Evolutionary conservation across 2,113 vertebrate genomes (phyloP).

Genomic region (Coracopsis vasa): DNA sequence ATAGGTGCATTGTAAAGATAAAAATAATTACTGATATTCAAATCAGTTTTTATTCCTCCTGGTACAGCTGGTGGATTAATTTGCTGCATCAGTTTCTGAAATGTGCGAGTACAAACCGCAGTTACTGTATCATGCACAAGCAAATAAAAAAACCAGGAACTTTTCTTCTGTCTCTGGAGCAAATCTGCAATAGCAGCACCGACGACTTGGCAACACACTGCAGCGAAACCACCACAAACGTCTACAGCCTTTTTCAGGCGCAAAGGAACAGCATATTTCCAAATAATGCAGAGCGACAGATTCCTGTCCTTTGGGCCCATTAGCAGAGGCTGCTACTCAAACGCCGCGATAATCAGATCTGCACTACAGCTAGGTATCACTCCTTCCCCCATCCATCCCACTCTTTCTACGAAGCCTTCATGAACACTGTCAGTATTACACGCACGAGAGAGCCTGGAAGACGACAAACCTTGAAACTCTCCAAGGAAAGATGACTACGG

Average conservation of each 20-base stretch:
- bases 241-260: background rate
- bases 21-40: slow-evolving; percentile 21
- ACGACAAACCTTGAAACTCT: background rate
- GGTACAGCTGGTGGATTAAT: slow-evolving; percentile 66
- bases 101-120: slow-evolving; percentile 1
- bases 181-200: background rate
- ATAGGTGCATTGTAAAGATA: background rate
- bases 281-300: background rate
- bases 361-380: background rate
- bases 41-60: slow-evolving; percentile 38
- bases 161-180: background rate
- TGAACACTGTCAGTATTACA: background rate
- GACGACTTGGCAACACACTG: slow-evolving; percentile 3
- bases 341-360: background rate
- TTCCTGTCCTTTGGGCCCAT: background rate
- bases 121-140: background rate
- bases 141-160: background rate
- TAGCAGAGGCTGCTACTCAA: background rate
- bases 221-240: background rate
- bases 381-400: background rate
- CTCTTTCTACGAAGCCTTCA: background rate
- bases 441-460: background rate
- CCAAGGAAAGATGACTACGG: background rate
- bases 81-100: slow-evolving; percentile 76
- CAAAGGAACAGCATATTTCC: background rate